A percentile compares a stretch with the other conserved stretches of the same genome.
Evolutionary conservation across 1,140 invertebrate genomes (phyloP).

Genomic region (Drosophila sp.): DNA sequence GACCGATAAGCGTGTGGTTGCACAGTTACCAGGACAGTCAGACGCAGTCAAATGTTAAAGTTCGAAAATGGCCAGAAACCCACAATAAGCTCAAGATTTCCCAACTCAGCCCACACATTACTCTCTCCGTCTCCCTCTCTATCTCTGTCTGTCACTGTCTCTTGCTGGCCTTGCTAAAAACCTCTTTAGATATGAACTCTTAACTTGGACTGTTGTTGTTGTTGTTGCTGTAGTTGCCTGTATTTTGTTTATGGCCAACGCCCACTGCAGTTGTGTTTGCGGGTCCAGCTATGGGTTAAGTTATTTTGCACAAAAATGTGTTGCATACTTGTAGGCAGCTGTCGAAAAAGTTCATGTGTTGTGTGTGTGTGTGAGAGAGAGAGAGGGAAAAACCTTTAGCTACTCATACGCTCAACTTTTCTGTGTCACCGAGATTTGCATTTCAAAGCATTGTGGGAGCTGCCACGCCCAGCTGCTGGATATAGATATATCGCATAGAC

Average conservation of each 20-base stretch:
- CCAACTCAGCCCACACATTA: background rate
- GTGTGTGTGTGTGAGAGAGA: background rate
- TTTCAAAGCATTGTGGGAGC: conserved; percentile 58
- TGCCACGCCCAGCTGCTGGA: conserved; percentile 36
- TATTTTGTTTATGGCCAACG: conserved; percentile 50
- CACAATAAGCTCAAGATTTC: conserved; percentile 71
- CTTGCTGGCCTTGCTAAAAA: conserved; percentile 11
- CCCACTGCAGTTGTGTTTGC: conserved; percentile 22
- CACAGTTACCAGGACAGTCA: conserved; percentile 65
- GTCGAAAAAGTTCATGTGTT: conserved; percentile 52
- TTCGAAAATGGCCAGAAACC: conserved; percentile 72
- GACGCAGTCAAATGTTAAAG: conserved; percentile 51
- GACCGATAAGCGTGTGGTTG: conserved; percentile 78
- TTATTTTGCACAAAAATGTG: conserved; percentile 62
- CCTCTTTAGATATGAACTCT: conserved; percentile 33
- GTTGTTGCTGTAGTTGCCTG: conserved; percentile 27
- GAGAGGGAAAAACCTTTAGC: background rate
- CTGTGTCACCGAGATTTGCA: conserved; percentile 70
- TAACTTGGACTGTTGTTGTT: conserved; percentile 22
- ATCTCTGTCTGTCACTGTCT: conserved; percentile 5
- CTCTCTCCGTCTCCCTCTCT: background rate
- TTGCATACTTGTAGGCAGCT: conserved; percentile 74
- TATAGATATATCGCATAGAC: background rate
- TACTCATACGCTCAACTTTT: conserved; percentile 27
- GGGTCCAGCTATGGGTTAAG: conserved; percentile 37